Evolutionary conservation across 1,140 invertebrate species (phyloP).

Genomic region (Aethina tumida): DNA sequence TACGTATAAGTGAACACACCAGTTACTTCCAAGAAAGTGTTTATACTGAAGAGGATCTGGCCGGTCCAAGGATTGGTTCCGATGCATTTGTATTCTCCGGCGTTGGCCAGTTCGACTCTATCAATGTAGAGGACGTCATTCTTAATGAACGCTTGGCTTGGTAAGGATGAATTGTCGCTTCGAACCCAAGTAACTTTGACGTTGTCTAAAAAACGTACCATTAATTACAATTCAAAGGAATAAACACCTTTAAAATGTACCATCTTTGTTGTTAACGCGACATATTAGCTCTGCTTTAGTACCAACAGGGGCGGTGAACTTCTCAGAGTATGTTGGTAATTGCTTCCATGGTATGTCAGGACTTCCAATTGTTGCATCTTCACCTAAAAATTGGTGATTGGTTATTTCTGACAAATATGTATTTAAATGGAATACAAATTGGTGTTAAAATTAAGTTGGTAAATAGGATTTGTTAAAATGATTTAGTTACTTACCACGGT

Average conservation of each 20-base stretch:
- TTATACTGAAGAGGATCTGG: constrained; percentile 18
- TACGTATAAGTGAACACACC: constrained; percentile 20
- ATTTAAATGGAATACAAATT: too few species aligned
- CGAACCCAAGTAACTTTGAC: constrained; percentile 53
- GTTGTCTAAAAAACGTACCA: constrained; percentile 2
- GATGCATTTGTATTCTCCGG: constrained; percentile 71
- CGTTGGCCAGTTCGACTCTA: constrained; percentile 50
- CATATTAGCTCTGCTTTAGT: constrained; percentile 57
- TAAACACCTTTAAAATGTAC: background rate
- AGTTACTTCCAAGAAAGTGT: constrained; percentile 21
- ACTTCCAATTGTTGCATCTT: constrained; percentile 18
- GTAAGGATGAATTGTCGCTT: constrained; percentile 48
- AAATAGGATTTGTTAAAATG: constrained; percentile 6
- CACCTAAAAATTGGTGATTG: constrained; percentile 16
- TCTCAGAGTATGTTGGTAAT: constrained; percentile 19
- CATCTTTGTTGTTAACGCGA: constrained; percentile 27
- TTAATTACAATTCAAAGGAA: background rate
- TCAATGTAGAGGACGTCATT: constrained; percentile 53
- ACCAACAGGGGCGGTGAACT: constrained; percentile 47
- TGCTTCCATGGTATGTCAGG: too few species aligned
- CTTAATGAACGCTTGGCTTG: constrained; percentile 44
- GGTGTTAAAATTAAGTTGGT: too few species aligned
- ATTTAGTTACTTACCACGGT: constrained; percentile 13
- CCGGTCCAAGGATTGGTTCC: constrained; percentile 33
- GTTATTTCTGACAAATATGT: constrained; percentile 1